phyloP scores from a whole-genome alignment of 2,888 invertebrate species.

The Microctonus aethiopoides region DNA sequence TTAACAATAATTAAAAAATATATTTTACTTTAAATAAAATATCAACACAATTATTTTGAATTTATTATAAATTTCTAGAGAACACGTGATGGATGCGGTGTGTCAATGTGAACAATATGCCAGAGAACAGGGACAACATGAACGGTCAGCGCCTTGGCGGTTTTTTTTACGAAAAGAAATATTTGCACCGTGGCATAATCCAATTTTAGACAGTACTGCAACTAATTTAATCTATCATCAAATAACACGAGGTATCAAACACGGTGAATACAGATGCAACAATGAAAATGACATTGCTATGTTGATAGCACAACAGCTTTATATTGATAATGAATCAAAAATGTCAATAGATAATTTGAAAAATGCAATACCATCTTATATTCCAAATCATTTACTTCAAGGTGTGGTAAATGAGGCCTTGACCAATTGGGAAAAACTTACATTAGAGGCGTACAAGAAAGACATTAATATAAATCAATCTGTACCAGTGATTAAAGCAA shows the following conservation, averaged over 20 bases:
- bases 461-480: slow-evolving; percentile 95
- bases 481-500: slow-evolving; percentile 84
- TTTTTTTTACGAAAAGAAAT: slow-evolving; percentile 98
- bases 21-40: too few relatives aligned
- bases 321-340: slow-evolving; percentile 94
- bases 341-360: slow-evolving; percentile 87
- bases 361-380: slow-evolving; percentile 92
- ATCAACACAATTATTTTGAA: too few relatives aligned
- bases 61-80: too few relatives aligned
- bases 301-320: slow-evolving; percentile 99
- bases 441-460: slow-evolving; percentile 92
- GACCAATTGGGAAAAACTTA: slow-evolving; percentile 89
- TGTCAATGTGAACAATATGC: slow-evolving; percentile 99
- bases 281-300: slow-evolving; percentile 97
- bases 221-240: slow-evolving; percentile 99
- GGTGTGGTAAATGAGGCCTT: slow-evolving; percentile 91
- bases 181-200: slow-evolving; percentile 99
- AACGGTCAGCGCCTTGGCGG: slow-evolving; percentile 98
- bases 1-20: too few relatives aligned
- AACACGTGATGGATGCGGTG: slow-evolving; percentile 99
- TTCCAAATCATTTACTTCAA: slow-evolving; percentile 95
- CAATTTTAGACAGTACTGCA: slow-evolving; percentile 94
- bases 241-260: slow-evolving; percentile 97
- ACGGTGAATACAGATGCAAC: slow-evolving; percentile 97
- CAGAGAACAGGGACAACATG: slow-evolving; percentile 98